phyloP scores from a whole-genome alignment of 2,888 invertebrate species.

The Hirtodrosophila duncani region DNA sequence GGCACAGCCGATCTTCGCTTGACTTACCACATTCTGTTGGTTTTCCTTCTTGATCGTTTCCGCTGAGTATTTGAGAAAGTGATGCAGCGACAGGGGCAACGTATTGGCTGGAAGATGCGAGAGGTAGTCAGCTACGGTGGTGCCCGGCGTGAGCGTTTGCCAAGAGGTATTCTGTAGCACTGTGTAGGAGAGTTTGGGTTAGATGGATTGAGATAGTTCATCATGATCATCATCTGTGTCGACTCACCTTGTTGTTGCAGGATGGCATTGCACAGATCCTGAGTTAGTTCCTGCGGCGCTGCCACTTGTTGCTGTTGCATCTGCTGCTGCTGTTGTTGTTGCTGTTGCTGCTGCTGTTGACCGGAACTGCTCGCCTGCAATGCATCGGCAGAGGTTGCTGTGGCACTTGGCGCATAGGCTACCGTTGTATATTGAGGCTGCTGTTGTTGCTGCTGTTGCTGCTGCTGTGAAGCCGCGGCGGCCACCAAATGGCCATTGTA shows the following conservation, averaged over 20 bases:
- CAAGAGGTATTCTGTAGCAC: constrained; percentile 78
- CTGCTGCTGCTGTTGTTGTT: constrained; percentile 58
- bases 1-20: neutral
- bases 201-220: too few relatives aligned
- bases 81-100: constrained; percentile 88
- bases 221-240: too few relatives aligned
- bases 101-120: constrained; percentile 87
- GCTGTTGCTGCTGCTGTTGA: constrained; percentile 52
- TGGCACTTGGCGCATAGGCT: constrained; percentile 53
- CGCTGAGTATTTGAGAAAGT: constrained; percentile 89
- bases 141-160: constrained; percentile 82
- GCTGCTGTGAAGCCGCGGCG: constrained; percentile 48
- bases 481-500: constrained; percentile 79
- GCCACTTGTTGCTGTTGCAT: constrained; percentile 69
- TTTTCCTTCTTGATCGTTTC: constrained; percentile 87
- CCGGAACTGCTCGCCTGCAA: constrained; percentile 52
- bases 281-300: constrained; percentile 77
- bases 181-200: constrained; percentile 14
- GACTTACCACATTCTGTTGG: constrained; percentile 79
- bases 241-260: constrained; percentile 77
- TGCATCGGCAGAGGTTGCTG: constrained; percentile 49
- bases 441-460: constrained; percentile 62
- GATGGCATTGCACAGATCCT: constrained; percentile 78
- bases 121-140: constrained; percentile 90
- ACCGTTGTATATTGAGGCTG: constrained; percentile 74